Evolutionary conservation across 2,797 vertebrate genomes (phyloP).

Genomic region (Myotis pilosus): DNA sequence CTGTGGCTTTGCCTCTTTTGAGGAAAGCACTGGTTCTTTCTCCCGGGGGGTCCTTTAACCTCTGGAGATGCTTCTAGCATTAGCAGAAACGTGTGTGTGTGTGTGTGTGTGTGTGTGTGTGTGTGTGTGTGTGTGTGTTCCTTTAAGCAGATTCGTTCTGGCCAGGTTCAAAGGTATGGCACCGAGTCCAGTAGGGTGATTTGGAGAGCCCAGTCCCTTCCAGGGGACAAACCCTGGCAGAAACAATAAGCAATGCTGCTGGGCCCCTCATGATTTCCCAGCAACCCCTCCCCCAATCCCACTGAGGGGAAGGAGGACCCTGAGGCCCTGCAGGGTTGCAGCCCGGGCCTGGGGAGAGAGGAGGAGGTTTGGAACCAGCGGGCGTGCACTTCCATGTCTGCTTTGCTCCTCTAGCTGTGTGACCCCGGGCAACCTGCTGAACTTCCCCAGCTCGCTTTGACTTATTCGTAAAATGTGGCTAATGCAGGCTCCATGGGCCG

Average conservation of each 20-base stretch:
- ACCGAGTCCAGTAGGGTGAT: neutral
- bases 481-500: neutral
- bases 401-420: neutral
- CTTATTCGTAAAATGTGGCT: neutral
- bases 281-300: neutral
- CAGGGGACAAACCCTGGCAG: neutral
- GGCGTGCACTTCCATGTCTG: neutral
- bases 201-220: neutral
- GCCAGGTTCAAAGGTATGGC: neutral
- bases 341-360: neutral
- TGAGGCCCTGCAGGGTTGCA: neutral
- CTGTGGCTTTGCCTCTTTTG: constrained; percentile 77
- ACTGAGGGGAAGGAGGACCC: neutral
- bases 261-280: neutral
- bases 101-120: neutral
- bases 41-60: constrained; percentile 51
- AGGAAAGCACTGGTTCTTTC: constrained; percentile 73
- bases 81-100: constrained; percentile 40
- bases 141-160: neutral
- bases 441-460: neutral
- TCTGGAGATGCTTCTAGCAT: constrained; percentile 68
- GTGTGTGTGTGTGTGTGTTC: neutral
- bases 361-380: neutral
- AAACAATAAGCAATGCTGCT: neutral
- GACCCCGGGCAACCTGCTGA: neutral